Percentiles rank a stretch among this genome's conserved stretches.
Evolutionary conservation across 2,888 invertebrate species (phyloP).

Genomic region (Tipula unca): DNA sequence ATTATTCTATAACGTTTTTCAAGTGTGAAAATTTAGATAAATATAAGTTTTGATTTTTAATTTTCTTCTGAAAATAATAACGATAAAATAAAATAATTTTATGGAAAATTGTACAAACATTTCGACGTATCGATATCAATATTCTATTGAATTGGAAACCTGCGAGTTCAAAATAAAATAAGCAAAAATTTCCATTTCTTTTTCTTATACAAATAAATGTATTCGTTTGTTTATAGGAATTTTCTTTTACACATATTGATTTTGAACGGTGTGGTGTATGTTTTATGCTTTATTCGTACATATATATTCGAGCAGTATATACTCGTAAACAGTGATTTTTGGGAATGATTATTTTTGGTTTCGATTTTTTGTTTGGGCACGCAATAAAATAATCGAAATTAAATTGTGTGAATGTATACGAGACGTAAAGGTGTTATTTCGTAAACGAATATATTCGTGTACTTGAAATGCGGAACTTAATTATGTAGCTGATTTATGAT

Average conservation of each 20-base stretch:
- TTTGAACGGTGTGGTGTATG: background rate
- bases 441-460: background rate
- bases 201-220: background rate
- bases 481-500: background rate
- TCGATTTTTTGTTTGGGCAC: background rate
- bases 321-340: background rate
- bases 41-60: background rate
- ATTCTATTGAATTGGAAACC: background rate
- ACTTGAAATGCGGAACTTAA: background rate
- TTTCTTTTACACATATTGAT: background rate
- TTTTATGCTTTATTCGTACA: background rate
- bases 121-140: background rate
- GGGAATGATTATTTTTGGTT: background rate
- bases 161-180: background rate
- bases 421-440: background rate
- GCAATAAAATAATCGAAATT: background rate
- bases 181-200: background rate
- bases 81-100: background rate
- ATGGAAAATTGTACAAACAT: background rate
- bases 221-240: background rate
- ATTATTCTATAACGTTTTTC: too few relatives aligned
- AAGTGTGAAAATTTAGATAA: background rate
- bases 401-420: background rate
- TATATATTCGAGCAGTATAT: background rate
- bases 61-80: background rate